These are phyloP conservation scores for Lapara coniferarum DNA, from an alignment of 2,888 invertebrate species.

Conservation along the genomic window DNA sequence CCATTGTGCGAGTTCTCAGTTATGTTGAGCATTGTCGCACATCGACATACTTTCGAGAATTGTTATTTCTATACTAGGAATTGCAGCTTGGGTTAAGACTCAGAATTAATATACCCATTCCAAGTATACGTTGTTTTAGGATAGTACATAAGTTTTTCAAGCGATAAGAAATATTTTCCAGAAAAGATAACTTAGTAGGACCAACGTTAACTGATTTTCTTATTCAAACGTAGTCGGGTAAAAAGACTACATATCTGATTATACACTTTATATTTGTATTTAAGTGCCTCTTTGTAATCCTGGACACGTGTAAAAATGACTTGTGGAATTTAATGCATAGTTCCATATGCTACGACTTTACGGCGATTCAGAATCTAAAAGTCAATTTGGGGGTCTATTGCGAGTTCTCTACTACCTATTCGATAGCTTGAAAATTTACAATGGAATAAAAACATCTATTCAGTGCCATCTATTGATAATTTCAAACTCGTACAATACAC, in stretches of 20 bases:
- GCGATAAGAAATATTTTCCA: no score
- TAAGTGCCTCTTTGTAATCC: background rate
- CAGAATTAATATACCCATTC: background rate
- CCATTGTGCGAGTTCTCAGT: constrained; percentile 58
- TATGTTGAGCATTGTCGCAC: constrained; percentile 42
- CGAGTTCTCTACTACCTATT: no score
- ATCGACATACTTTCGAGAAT: constrained; percentile 36
- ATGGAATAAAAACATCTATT: no score
- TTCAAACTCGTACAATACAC: no score
- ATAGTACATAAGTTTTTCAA: no score
- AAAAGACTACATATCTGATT: no score
- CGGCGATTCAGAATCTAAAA: background rate
- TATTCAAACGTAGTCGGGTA: no score
- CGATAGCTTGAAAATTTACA: no score
- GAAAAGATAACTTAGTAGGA: no score
- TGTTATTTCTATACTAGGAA: constrained; percentile 22
- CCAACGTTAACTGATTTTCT: no score
- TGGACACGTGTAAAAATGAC: background rate
- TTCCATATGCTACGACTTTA: background rate
- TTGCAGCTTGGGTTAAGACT: background rate
- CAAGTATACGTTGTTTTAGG: background rate
- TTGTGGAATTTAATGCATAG: constrained; percentile 7
- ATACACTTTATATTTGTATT: background rate
- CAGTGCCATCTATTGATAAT: no score
- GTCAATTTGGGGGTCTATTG: background rate